Percentiles rank a stretch among this genome's conserved stretches.
phyloP scores from a whole-genome alignment of 1,140 invertebrate species.

The Zaprionus nigranus region DNA sequence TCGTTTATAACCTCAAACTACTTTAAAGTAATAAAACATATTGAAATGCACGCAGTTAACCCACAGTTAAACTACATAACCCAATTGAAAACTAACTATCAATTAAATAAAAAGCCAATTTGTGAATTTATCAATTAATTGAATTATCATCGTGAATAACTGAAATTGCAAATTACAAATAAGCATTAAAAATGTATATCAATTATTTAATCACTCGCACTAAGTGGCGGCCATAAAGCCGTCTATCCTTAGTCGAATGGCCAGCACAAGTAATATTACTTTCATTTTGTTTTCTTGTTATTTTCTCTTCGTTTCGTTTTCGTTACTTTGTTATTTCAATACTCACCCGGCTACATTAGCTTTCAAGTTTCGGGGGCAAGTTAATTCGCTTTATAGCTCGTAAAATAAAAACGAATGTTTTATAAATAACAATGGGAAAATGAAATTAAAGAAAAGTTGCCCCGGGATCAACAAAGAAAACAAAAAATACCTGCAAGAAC shows the following conservation, averaged over 20 bases:
- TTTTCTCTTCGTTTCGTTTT: too few relatives aligned
- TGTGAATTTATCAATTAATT: not conserved
- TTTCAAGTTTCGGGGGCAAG: constrained; percentile 14
- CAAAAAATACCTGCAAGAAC: constrained; percentile 26
- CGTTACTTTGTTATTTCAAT: too few relatives aligned
- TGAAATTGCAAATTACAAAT: not conserved
- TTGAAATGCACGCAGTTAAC: not conserved
- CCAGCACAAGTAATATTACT: constrained; percentile 16
- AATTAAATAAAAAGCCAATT: constrained; percentile 2
- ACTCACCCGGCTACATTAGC: constrained; percentile 10
- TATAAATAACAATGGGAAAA: constrained; percentile 76
- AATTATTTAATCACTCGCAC: constrained; percentile 30
- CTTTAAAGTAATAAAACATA: not conserved
- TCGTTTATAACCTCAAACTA: not conserved
- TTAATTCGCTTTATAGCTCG: constrained; percentile 52
- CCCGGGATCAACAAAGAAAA: constrained; percentile 2
- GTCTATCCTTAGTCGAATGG: not conserved
- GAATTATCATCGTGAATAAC: not conserved
- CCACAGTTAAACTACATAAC: not conserved
- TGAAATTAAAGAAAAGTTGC: constrained; percentile 62
- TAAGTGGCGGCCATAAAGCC: constrained; percentile 21
- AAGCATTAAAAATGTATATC: constrained; percentile 8
- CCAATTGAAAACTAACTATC: not conserved
- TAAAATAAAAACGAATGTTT: constrained; percentile 80
- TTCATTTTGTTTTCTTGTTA: not conserved